A percentile compares a stretch with the other conserved stretches of the same genome.
Evolutionary conservation across 2,888 invertebrate genomes (phyloP).

Genomic region (Euspilapteryx auroguttella): DNA sequence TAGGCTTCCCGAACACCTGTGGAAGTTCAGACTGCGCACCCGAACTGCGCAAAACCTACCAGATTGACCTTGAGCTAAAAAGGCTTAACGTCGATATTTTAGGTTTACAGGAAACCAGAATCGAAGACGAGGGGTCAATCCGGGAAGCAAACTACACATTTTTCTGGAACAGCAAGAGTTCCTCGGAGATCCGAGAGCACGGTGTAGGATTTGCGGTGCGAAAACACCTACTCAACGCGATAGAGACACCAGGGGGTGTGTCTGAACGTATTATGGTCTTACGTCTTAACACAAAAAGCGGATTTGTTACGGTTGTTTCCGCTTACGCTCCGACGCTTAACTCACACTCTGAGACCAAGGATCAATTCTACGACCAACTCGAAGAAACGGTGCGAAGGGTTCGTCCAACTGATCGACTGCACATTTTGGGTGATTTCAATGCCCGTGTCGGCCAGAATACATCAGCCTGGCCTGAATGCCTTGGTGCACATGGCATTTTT

Average conservation of each 20-base stretch:
- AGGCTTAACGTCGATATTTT: conserved; percentile 6
- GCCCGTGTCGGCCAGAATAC: not conserved
- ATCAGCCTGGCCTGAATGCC: not conserved
- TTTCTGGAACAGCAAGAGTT: conserved; percentile 6
- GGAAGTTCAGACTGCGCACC: conserved; percentile 3
- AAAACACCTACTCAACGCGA: too few species aligned
- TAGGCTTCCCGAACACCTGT: conserved; percentile 6
- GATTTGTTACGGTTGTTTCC: not conserved
- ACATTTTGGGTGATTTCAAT: conserved; percentile 1
- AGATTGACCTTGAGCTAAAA: conserved; percentile 7
- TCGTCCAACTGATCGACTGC: not conserved
- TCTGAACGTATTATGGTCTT: not conserved
- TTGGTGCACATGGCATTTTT: not conserved
- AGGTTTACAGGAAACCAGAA: conserved; percentile 9
- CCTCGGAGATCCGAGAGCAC: not conserved
- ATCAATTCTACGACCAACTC: not conserved
- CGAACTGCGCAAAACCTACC: too few species aligned
- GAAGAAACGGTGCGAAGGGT: not conserved
- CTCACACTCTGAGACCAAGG: not conserved
- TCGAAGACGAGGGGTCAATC: conserved; percentile 6
- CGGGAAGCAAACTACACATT: conserved; percentile 6
- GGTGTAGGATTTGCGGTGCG: not conserved
- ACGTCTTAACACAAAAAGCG: not conserved
- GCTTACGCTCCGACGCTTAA: not conserved
- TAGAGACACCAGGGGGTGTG: not conserved